Evolutionary conservation across 2,888 invertebrate species (phyloP), one percentile per base, ranked within the genome.

Genomic region (Clitarchus hookeri): DNA sequence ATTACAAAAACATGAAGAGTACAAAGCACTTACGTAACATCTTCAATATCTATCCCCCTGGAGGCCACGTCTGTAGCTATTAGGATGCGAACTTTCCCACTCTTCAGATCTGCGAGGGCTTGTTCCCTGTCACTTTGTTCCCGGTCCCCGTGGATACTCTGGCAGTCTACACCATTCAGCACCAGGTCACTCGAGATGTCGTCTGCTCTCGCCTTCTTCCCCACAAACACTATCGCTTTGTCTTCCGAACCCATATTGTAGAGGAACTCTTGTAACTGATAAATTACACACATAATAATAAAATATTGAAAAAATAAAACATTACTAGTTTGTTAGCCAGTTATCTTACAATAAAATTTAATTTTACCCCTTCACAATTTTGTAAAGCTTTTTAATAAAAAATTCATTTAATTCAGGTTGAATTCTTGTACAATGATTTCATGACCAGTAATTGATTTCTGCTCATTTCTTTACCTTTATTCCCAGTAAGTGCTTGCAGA

Each of bases 51-150:
- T 85, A 99, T 94, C 1, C 99, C 99, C 88, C 99, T 94, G 9
- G 98, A 97, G 6, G 98, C 98, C 0, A 99, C 97, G 93, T 99
- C 99, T 0, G 99, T 99, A 0, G 98, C 98, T 85, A 99, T 94
- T 44, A 99, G 93, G 88, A 99, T 96, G 87, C 94, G 94, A 0
- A 97, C 96, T 1, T 93, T 92, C 0, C 98, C 98, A 86, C 93
- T 93, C 88, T 96, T 95, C 89, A 99, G 95, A 89, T 98, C 98
- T 36, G 94, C 94, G 12, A 99, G 92, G 11, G 98, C 98, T 90
- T 95, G 95, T 90, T 96, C 96, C 77, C 96, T 93, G 89, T 96
- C 96, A 82, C 89, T 89, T 90, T 95, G 91, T 36, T 98, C 98
- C 85, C 98, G 93, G 89, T 97, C 97, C 23, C 98, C 98, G 92